Base-by-base conservation (phyloP, 2,797 vertebrate species). In the Crocodylus rhombifer region DNA sequence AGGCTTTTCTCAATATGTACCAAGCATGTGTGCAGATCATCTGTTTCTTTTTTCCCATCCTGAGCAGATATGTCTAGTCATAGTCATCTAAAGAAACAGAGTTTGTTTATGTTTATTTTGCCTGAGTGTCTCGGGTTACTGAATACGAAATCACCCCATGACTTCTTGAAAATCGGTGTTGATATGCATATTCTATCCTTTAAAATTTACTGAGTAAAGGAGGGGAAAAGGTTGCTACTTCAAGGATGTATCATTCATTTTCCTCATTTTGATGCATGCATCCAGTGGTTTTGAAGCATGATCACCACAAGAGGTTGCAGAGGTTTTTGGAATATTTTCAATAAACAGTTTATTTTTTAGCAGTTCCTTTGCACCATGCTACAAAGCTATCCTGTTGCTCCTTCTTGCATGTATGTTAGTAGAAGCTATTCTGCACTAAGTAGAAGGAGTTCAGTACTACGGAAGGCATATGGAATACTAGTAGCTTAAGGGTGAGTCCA, bases 31-130 rank as follows among this genome's bases (percentile, higher is more conserved):
- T 4, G 3, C 58, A n/a, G 30, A 80, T 10, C 12, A 87, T 90
- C 57, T 82, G 62, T 64, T 63, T 20, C 93, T 51, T 67, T 77
- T 36, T 57, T 42, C 67, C 20, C 42, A 25, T 14, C 77, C 77
- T 89, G 60, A 93, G 69, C 65, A 90, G 57, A 96, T 91, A 94
- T 80, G 26, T 80, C 65, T 28, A 80, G 33, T 5, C 30, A 20
- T 42, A 67, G 15, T 33, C 26, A 74, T 51, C 36, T 79, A 65
- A 86, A 78, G 78, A 82, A 92, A 84, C 21, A 84, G 16, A 4
- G 14, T 87, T 83, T 88, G 63, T 21, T 51, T 56, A 30, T 76
- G 42, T 90, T 87, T 80, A 90, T n/a, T 90, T 87, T 91, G 18
- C 56, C 63, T 64, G 75, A 7, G 2, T 33, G 10, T 90, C 61